Evolutionary conservation across 2,797 vertebrate species (phyloP).

Genomic region (Melanotaenia boesemani): DNA sequence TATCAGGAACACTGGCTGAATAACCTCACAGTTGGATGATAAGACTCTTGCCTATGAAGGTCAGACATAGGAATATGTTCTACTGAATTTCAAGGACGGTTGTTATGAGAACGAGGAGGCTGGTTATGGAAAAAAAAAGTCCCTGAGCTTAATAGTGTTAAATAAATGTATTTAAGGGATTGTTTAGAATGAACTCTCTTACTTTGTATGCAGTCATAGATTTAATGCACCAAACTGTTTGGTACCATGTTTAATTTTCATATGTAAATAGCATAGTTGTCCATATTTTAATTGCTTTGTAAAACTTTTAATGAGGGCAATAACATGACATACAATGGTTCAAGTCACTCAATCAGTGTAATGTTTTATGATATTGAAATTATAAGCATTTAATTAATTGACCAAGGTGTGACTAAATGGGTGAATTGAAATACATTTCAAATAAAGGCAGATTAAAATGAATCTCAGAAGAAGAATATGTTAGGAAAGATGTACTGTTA

Average conservation of each 20-base stretch:
- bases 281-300: background rate
- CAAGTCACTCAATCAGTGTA: slow-evolving; percentile 1
- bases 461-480: slow-evolving; percentile 12
- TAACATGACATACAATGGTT: slow-evolving; percentile 13
- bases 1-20: slow-evolving; percentile 24
- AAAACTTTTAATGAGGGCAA: background rate
- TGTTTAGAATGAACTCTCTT: slow-evolving; percentile 19
- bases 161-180: slow-evolving; percentile 15
- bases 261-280: background rate
- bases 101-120: slow-evolving; percentile 63
- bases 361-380: slow-evolving; percentile 5
- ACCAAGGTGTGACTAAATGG: slow-evolving; percentile 33
- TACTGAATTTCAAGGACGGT: slow-evolving; percentile 59
- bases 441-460: slow-evolving; percentile 15
- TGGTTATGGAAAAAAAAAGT: slow-evolving; percentile 14
- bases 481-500: background rate
- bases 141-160: slow-evolving; percentile 17
- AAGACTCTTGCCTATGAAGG: slow-evolving; percentile 52
- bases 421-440: slow-evolving; percentile 35
- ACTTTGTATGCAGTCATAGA: slow-evolving; percentile 3
- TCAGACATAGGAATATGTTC: slow-evolving; percentile 51
- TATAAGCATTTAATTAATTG: background rate
- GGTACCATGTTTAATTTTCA: background rate
- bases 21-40: slow-evolving; percentile 45
- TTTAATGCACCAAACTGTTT: slow-evolving; percentile 1